A percentile compares a stretch with the other conserved stretches of the same genome.
Conservation (phyloP, 2,797 vertebrate genomes). For the Chelmon rostratus region DNA sequence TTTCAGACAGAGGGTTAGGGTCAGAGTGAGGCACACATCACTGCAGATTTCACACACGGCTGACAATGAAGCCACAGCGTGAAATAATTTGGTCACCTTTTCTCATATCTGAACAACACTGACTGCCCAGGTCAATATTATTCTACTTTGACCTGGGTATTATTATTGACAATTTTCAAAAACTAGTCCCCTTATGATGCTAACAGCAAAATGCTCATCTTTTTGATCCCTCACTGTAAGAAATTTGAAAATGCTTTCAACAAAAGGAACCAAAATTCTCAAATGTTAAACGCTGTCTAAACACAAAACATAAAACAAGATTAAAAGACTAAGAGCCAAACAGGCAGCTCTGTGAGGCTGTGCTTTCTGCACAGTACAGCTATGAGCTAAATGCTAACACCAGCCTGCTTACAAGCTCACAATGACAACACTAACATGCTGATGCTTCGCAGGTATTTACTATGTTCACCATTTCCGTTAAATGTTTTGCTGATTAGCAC, state of each 20-base stretch:
- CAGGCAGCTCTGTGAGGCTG: neutral
- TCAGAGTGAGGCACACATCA: neutral
- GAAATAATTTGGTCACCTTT: neutral
- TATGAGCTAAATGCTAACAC: neutral
- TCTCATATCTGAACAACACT: neutral
- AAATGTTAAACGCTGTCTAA: neutral
- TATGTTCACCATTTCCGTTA: neutral
- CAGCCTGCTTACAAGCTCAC: neutral
- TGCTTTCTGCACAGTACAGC: neutral
- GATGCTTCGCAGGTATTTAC: neutral
- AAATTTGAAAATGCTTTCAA: neutral
- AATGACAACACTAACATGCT: neutral
- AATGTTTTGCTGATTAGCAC: neutral
- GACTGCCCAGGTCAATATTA: neutral
- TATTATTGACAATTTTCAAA: neutral
- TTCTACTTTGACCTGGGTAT: neutral
- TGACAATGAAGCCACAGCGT: neutral
- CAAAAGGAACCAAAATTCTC: neutral
- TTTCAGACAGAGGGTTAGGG: neutral
- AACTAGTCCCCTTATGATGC: neutral
- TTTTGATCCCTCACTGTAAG: too few relatives aligned
- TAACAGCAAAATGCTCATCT: neutral
- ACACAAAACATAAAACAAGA: too few relatives aligned
- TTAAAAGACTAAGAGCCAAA: neutral
- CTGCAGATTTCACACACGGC: constrained; percentile 30